phyloP scores from a whole-genome alignment of 2,888 invertebrate species.

The Mythimna impura region DNA sequence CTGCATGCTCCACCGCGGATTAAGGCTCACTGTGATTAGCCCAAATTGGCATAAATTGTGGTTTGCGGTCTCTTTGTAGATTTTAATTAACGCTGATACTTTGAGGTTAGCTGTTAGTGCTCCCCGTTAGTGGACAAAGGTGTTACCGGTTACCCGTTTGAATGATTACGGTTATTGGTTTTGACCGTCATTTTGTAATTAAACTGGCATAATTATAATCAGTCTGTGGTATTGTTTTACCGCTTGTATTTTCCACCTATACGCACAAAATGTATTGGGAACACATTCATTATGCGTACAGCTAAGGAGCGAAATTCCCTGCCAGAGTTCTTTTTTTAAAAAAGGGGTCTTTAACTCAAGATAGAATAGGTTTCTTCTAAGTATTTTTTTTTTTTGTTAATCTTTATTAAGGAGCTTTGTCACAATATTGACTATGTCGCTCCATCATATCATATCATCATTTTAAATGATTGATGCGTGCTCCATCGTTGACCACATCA shows the following conservation, averaged over 20 bases:
- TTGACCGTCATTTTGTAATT: neutral
- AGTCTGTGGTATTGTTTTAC: neutral
- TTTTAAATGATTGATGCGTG: neutral
- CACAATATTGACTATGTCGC: too few species aligned
- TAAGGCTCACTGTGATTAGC: constrained; percentile 56
- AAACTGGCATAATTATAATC: neutral
- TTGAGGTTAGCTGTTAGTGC: constrained; percentile 15
- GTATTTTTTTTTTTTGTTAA: neutral
- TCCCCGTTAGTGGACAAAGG: constrained; percentile 11
- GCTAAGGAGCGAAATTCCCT: too few species aligned
- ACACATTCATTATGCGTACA: neutral
- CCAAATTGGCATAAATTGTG: constrained; percentile 55
- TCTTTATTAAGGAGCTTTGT: too few species aligned
- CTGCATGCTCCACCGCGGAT: constrained; percentile 55
- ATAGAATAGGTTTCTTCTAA: neutral
- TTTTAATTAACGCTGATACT: constrained; percentile 29
- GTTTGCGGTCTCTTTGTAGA: constrained; percentile 62
- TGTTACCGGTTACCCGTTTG: constrained; percentile 10
- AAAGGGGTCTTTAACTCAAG: neutral
- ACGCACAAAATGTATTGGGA: neutral
- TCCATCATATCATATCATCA: too few species aligned
- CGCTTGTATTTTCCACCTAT: neutral
- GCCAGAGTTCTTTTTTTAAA: too few species aligned
- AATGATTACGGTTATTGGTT: neutral
- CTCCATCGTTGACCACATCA: neutral